A percentile compares a stretch with the other conserved stretches of the same genome.
phyloP scores from a whole-genome alignment of 2,113 vertebrate species.

The cat (Felis catus) region DNA sequence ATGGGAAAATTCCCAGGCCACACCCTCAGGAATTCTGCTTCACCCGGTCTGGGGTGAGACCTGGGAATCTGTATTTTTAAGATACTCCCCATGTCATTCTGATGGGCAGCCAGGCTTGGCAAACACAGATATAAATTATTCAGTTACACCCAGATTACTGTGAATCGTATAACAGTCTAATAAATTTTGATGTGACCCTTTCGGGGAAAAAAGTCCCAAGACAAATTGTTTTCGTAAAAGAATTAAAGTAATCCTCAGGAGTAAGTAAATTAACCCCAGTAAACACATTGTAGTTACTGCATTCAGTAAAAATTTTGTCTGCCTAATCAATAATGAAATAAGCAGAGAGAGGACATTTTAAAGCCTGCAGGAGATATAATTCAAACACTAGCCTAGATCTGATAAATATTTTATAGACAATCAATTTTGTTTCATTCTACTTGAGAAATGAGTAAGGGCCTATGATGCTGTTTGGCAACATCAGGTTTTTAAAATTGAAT shows the following conservation, averaged over 20 bases:
- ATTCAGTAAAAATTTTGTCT: conserved; percentile 65
- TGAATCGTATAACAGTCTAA: conserved; percentile 53
- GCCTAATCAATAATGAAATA: conserved; percentile 73
- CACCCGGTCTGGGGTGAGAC: background rate
- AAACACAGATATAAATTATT: conserved; percentile 59
- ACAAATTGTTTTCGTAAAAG: conserved; percentile 53
- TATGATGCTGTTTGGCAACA: background rate
- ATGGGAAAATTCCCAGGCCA: background rate
- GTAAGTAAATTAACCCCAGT: conserved; percentile 64
- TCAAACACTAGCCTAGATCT: conserved; percentile 57
- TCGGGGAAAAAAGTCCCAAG: background rate
- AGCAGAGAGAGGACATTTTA: conserved; percentile 59
- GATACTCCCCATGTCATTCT: conserved; percentile 23
- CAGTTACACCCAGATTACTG: conserved; percentile 53
- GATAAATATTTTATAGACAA: conserved; percentile 72
- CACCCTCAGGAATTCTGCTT: background rate
- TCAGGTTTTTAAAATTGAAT: background rate
- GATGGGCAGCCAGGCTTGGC: background rate
- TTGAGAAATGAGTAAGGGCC: conserved; percentile 51
- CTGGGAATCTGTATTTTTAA: conserved; percentile 5
- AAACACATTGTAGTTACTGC: conserved; percentile 60
- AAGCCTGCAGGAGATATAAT: conserved; percentile 58
- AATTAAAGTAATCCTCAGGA: conserved; percentile 67
- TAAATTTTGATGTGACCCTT: conserved; percentile 58
- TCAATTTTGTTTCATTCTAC: conserved; percentile 65